phyloP scores from a whole-genome alignment of 2,797 vertebrate genomes.

The Paratrypauchen microcephalus region DNA sequence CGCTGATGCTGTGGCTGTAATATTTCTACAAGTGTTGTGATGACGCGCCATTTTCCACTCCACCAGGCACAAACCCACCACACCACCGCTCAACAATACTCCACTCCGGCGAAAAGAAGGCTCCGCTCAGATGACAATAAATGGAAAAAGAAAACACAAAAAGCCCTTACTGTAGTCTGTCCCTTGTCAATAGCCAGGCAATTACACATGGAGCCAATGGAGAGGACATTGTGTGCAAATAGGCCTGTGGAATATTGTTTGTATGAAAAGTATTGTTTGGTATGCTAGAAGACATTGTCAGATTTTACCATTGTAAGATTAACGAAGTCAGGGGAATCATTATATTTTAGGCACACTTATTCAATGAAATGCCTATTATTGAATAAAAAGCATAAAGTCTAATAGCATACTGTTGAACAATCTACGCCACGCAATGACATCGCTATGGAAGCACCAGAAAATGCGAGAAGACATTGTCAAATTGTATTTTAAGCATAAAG shows the following conservation, averaged over 20 bases:
- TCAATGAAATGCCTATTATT: too few relatives aligned
- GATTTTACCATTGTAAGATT: neutral
- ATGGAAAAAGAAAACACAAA: constrained; percentile 27
- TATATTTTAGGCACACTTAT: too few relatives aligned
- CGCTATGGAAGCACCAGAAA: too few relatives aligned
- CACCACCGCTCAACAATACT: constrained; percentile 35
- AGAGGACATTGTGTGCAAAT: neutral
- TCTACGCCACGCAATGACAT: too few relatives aligned
- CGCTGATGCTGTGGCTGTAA: constrained; percentile 42
- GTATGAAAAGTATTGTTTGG: neutral
- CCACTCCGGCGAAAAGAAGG: constrained; percentile 32
- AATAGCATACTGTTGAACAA: too few relatives aligned
- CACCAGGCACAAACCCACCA: constrained; percentile 50
- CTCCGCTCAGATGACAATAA: constrained; percentile 49
- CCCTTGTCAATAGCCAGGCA: constrained; percentile 2
- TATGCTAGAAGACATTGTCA: neutral
- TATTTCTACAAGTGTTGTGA: constrained; percentile 52
- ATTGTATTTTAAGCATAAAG: neutral
- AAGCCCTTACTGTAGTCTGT: constrained; percentile 31
- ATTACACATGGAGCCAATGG: constrained; percentile 11
- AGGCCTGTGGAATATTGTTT: neutral
- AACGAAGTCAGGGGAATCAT: neutral
- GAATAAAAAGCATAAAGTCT: too few relatives aligned
- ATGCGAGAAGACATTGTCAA: neutral
- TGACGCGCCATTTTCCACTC: constrained; percentile 66